Base-by-base conservation (phyloP, 2,888 invertebrate genomes). In the Parnassius smintheus region DNA sequence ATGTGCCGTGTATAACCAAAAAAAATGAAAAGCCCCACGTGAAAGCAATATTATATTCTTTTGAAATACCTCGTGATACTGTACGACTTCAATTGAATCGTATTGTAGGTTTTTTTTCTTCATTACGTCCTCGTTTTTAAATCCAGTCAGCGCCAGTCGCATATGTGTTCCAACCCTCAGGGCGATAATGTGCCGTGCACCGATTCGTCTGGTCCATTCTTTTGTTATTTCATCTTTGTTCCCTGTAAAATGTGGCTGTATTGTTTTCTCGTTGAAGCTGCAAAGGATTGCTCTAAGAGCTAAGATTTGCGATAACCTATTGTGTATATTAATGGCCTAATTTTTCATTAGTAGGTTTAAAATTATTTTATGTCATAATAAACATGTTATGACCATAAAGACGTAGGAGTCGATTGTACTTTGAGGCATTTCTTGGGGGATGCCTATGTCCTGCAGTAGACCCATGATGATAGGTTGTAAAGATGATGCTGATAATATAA, bases 251-350 rank as follows among this genome's bases (percentile, higher is more conserved):
- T 86, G 88, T 88, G 80, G 82, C 78, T 76, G 82, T 85, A 88
- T 91, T 91, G 89, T 90, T 90, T 88, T 83, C 85, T 81, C 83
- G 76, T 76, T 72, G 80, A 81, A 85, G 86, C 83, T 77, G 83
- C 71, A 75, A 76, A 81, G 86, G 88, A 89, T 88, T 89, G 86
- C 82, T 85, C 82, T 85, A 86, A 88, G 85, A 89, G 86, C 83
- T 78, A 80, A 86, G 86, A 88, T 89, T 88, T 88, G 83, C 81
- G 85, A 85, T 83, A 83, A 87, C 86, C 88, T 88, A 87, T 88
- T 77, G 79, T 81, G 86, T 80, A 76, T 84, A 18, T 49, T 50
- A 61, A 55, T 55, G 50, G 41, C 49, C 54, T 55, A 50, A 50
- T 61, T 61, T 50, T 44, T 10, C 25, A 44, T 50, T 41, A 35